A percentile compares a stretch with the other conserved stretches of the same genome.
phyloP scores from a whole-genome alignment of 2,113 vertebrate species.

The Grus americana region DNA sequence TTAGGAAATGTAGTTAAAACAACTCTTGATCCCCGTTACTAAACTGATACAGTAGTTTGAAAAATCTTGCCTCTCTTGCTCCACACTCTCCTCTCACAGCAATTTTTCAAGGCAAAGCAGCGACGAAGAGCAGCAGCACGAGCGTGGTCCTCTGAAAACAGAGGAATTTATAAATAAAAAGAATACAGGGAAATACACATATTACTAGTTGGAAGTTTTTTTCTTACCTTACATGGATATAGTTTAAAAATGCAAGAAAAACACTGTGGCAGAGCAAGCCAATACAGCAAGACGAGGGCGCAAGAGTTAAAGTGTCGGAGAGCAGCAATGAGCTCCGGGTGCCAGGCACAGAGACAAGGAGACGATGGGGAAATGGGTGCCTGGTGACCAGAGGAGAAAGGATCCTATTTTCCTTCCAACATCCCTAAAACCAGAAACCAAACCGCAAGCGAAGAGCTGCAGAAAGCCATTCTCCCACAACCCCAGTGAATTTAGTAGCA shows the following conservation, averaged over 20 bases:
- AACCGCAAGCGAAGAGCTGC: neutral
- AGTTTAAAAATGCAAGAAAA: neutral
- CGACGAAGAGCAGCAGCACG: neutral
- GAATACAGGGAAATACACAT: neutral
- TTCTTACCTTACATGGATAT: neutral
- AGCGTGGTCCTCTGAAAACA: neutral
- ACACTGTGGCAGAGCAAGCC: neutral
- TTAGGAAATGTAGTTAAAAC: conserved; percentile 33
- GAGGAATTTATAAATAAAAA: neutral
- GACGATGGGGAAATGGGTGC: neutral
- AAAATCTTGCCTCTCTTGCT: neutral
- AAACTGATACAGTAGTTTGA: neutral
- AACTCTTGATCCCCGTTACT: conserved; percentile 10
- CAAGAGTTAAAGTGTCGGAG: neutral
- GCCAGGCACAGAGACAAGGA: neutral
- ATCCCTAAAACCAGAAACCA: neutral
- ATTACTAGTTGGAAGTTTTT: neutral
- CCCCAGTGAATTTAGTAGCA: accelerated
- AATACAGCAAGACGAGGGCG: neutral
- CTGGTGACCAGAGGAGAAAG: neutral
- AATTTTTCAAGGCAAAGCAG: neutral
- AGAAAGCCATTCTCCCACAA: neutral
- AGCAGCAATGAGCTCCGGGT: neutral
- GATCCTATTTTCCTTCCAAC: neutral
- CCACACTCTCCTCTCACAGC: neutral